Conservation (phyloP, 1,140 invertebrate genomes). For the Eriocheir sinensis region DNA sequence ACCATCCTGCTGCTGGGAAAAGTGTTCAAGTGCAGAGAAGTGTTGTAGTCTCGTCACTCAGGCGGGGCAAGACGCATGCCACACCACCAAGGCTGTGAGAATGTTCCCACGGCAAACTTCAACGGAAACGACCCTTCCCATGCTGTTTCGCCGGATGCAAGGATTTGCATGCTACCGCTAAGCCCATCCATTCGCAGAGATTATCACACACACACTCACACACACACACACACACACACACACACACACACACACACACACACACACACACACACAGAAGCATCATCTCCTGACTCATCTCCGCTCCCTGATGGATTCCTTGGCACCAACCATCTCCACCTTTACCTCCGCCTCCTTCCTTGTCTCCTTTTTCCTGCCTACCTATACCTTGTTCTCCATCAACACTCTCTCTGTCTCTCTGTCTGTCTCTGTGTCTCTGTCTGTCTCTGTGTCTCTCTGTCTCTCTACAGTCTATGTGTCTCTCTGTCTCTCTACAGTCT, state of each 20-base stretch:
- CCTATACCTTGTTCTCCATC: neutral
- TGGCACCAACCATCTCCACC: neutral
- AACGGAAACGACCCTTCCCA: too few relatives aligned
- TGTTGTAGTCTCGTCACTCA: too few relatives aligned
- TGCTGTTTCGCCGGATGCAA: too few relatives aligned
- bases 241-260: constrained; percentile 22
- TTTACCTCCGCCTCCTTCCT: neutral
- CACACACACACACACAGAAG: neutral
- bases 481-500: neutral
- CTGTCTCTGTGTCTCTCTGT: neutral
- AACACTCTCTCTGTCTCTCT: neutral
- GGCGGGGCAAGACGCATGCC: too few relatives aligned
- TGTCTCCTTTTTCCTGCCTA: too few relatives aligned
- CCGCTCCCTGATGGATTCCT: constrained; percentile 1
- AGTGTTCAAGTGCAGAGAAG: too few relatives aligned
- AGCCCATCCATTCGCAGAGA: too few relatives aligned
- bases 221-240: constrained; percentile 14
- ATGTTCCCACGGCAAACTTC: too few relatives aligned
- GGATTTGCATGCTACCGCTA: too few relatives aligned
- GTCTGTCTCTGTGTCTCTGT: neutral
- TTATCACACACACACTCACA: neutral
- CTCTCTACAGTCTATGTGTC: too few relatives aligned
- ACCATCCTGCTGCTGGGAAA: too few relatives aligned
- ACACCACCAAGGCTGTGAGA: too few relatives aligned
- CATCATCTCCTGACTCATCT: constrained; percentile 14